Base-by-base conservation (phyloP, 1,140 invertebrate species). In the Cotesia typhae region DNA sequence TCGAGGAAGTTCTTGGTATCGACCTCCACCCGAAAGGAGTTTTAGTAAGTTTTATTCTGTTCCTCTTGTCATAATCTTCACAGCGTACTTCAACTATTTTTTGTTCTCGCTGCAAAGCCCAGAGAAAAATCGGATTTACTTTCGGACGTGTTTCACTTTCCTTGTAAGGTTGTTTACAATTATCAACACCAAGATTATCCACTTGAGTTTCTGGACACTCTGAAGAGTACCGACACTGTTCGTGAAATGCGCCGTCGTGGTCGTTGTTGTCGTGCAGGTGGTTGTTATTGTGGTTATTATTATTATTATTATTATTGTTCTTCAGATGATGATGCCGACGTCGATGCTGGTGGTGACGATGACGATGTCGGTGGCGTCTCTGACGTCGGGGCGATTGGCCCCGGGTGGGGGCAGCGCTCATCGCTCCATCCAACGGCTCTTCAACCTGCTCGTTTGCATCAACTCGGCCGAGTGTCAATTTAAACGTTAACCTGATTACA, bases 11-110 rank as follows among this genome's bases (percentile, higher is more conserved):
- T 68, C 92, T 88, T 71, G 94, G 94, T 85, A 94, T 93, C 20
- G 93, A 93, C 53, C 92, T 89, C 94, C 94, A 95, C 78, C 94
- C 94, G 79, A 91, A 89, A 2, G 92, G 88, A 3, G 93, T 94
- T 80, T 94, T 93, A 64, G 92, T 93, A 77, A 95, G 85, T 74
- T 92, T 90, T 73, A 95, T 93, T 10, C 94, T 90, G 86, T 94
- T 95, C 52, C 93, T 87, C 79, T 92, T 91, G 85, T 94, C 93
- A 87, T 94, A 95, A 81, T 95, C 94, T 84, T 94, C 94, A 86
- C 93, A 94, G 81, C 91, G 90, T 74, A 95, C 93, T 83, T 94
- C 92, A 79, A 94, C 90, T 78, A 95, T 94, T 80, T 88, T 89
- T 69, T 92, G 92, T 80, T 94, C 92, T 74, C 90, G 88, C 82